These are phyloP conservation scores for Platygyra sinensis DNA, from an alignment of 64 coral and sea anemone species.

Conservation along the genomic window DNA sequence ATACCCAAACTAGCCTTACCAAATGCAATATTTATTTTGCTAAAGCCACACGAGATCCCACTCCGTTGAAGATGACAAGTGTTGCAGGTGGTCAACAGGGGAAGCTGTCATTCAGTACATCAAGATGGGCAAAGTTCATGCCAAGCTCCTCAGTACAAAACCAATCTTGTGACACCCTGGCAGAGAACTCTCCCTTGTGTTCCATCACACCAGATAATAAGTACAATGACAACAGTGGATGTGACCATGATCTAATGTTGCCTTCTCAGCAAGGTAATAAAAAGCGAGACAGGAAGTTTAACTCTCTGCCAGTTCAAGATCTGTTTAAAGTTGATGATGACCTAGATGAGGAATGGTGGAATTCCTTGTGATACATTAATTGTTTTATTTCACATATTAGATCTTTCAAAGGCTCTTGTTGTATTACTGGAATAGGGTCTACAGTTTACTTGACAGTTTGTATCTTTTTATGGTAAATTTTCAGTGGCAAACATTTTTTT, in stretches of 20 bases:
- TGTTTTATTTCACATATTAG: no score
- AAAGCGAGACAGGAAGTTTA: background rate
- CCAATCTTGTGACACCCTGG: background rate
- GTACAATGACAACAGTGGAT: background rate
- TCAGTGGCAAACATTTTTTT: background rate
- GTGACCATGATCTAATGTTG: background rate
- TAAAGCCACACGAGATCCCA: slow-evolving; percentile 1
- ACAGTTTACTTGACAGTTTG: no score
- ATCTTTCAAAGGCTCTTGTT: background rate
- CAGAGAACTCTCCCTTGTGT: background rate
- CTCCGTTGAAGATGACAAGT: background rate
- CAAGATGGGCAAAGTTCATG: slow-evolving; percentile 18
- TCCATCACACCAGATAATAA: no score
- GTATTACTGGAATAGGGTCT: background rate
- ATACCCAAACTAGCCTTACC: background rate
- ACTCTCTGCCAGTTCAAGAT: slow-evolving; percentile 3
- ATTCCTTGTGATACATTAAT: background rate
- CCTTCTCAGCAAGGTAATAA: background rate
- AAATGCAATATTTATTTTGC: slow-evolving; percentile 37
- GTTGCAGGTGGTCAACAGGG: background rate
- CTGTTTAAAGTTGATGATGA: slow-evolving; percentile 53
- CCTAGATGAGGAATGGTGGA: slow-evolving; percentile 50
- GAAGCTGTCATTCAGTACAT: background rate
- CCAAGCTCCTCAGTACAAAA: background rate
- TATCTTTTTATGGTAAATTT: background rate